These are phyloP conservation scores for Drosophila phalerata DNA, from an alignment of 2,888 invertebrate genomes.

Conservation along the genomic window DNA sequence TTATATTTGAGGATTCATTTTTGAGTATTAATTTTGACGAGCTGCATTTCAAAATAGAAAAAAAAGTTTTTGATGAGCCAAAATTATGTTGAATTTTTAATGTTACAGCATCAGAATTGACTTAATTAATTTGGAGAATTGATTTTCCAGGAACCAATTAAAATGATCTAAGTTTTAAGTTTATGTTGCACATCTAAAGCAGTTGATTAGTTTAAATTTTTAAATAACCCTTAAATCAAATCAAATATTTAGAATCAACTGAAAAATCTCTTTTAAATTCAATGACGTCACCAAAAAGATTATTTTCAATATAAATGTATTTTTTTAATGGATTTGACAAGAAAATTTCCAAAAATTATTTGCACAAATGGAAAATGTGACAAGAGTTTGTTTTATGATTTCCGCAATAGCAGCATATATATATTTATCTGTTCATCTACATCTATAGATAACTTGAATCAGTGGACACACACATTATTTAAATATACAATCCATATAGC, in stretches of 20 bases:
- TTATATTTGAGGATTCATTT: too few relatives aligned
- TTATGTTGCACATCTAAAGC: neutral
- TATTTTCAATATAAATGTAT: neutral
- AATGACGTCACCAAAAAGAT: constrained; percentile 3
- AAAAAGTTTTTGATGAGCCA: neutral
- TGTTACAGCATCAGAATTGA: too few relatives aligned
- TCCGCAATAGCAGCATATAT: constrained; percentile 17
- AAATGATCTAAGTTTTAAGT: constrained; percentile 1
- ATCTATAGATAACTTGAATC: neutral
- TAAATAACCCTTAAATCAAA: neutral
- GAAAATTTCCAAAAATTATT: constrained; percentile 25
- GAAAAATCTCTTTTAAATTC: constrained; percentile 14
- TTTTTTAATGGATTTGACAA: constrained; percentile 4
- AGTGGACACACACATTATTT: neutral
- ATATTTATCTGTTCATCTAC: neutral
- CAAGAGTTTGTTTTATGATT: constrained; percentile 44
- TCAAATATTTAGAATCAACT: neutral
- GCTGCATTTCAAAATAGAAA: too few relatives aligned
- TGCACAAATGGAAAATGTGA: constrained; percentile 41
- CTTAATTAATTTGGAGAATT: neutral
- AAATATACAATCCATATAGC: neutral
- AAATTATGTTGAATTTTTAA: neutral
- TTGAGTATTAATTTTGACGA: too few relatives aligned
- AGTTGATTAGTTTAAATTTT: constrained; percentile 1
- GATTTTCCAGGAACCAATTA: neutral